Conservation (phyloP, 1,140 invertebrate genomes). For the Scaptomyza pallida region DNA sequence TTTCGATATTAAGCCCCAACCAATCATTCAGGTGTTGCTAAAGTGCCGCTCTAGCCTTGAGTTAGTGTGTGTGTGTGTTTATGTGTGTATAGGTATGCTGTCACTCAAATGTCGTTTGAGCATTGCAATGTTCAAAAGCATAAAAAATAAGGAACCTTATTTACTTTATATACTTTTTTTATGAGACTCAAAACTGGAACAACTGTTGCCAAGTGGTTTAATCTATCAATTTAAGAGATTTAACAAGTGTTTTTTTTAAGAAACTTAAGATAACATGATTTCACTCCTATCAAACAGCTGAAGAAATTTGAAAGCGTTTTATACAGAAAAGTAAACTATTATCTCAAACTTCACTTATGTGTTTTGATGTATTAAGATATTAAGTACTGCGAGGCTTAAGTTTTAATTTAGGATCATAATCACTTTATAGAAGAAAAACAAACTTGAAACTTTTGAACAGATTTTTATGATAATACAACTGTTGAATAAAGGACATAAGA, state of each 20-base stretch:
- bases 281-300: too few species aligned
- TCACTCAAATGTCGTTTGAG: conserved; percentile 61
- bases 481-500: too few species aligned
- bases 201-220: conserved; percentile 43
- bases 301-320: too few species aligned
- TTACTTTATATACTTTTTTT: conserved; percentile 51
- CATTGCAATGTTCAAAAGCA: conserved; percentile 44
- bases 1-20: conserved; percentile 13
- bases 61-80: not conserved
- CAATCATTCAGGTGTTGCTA: conserved; percentile 68
- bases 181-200: conserved; percentile 32
- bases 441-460: too few species aligned
- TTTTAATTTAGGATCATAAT: too few species aligned
- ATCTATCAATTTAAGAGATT: not conserved
- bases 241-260: not conserved
- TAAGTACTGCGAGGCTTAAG: too few species aligned
- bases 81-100: conserved; percentile 46
- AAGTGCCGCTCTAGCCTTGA: conserved; percentile 52
- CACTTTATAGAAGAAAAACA: too few species aligned
- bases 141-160: not conserved
- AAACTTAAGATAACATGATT: not conserved
- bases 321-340: too few species aligned
- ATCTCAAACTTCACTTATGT: too few species aligned
- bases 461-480: too few species aligned
- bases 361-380: too few species aligned